These are phyloP conservation scores for Nesogale talazaci DNA, from an alignment of 2,113 vertebrate genomes.

Conservation along the genomic window DNA sequence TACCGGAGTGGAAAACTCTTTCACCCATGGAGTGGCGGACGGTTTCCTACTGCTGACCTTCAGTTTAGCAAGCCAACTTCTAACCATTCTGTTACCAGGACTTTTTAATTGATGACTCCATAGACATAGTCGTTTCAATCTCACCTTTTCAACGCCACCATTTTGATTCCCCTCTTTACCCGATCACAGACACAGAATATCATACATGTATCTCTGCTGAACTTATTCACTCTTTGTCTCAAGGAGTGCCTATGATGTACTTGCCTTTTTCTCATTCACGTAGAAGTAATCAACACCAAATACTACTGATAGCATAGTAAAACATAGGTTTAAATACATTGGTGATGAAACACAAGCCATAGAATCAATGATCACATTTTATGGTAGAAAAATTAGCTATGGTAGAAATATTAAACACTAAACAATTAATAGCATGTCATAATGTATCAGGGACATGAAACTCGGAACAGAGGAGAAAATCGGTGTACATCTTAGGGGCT, in stretches of 20 bases:
- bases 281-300: constrained; percentile 49
- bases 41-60: no score
- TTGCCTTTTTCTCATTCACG: neutral
- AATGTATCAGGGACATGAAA: no score
- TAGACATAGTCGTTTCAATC: constrained; percentile 49
- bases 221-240: constrained; percentile 17
- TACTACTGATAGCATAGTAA: constrained; percentile 21
- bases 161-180: neutral
- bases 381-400: constrained; percentile 36
- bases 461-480: no score
- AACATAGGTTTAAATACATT: constrained; percentile 25
- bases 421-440: neutral
- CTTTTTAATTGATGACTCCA: neutral
- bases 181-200: neutral
- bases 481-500: neutral
- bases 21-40: no score
- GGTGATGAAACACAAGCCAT: constrained; percentile 23
- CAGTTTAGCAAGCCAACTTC: no score
- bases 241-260: constrained; percentile 19
- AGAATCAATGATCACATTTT: constrained; percentile 34
- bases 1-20: no score
- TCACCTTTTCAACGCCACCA: neutral
- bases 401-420: constrained; percentile 35
- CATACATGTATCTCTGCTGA: constrained; percentile 16
- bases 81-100: no score